phyloP scores from a whole-genome alignment of 2,113 vertebrate genomes.

The Rhinoderma darwinii region DNA sequence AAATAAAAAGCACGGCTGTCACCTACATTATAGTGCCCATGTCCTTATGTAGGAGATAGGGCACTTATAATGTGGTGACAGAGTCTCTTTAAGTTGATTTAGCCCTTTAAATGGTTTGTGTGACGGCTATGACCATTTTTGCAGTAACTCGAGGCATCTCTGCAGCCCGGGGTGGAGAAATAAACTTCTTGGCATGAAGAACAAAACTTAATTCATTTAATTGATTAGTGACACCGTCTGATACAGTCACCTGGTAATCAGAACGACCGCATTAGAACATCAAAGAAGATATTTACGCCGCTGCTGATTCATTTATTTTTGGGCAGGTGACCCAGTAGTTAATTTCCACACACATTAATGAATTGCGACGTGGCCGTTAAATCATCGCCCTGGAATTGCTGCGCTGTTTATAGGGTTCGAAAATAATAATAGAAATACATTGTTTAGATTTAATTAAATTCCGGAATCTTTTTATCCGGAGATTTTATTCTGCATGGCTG shows the following conservation, averaged over 20 bases:
- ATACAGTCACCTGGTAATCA: constrained; percentile 7
- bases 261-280: background rate
- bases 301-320: background rate
- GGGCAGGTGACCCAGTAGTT: background rate
- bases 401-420: background rate
- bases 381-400: background rate
- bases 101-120: background rate
- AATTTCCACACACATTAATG: background rate
- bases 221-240: constrained; percentile 25
- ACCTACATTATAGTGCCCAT: too few relatives aligned
- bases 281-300: background rate
- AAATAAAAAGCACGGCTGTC: too few relatives aligned
- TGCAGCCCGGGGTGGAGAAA: background rate
- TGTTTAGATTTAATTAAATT: constrained; percentile 28
- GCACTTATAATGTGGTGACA: too few relatives aligned
- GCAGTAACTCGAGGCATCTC: background rate
- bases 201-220: background rate
- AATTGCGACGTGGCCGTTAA: background rate
- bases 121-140: constrained; percentile 5
- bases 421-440: constrained; percentile 15
- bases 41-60: too few relatives aligned
- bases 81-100: background rate
- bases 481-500: background rate
- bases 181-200: background rate
- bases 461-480: background rate